Percentiles rank a stretch among this genome's conserved stretches.
Evolutionary conservation across 2,888 invertebrate genomes (phyloP).

Genomic region (Diloba caeruleocephala): DNA sequence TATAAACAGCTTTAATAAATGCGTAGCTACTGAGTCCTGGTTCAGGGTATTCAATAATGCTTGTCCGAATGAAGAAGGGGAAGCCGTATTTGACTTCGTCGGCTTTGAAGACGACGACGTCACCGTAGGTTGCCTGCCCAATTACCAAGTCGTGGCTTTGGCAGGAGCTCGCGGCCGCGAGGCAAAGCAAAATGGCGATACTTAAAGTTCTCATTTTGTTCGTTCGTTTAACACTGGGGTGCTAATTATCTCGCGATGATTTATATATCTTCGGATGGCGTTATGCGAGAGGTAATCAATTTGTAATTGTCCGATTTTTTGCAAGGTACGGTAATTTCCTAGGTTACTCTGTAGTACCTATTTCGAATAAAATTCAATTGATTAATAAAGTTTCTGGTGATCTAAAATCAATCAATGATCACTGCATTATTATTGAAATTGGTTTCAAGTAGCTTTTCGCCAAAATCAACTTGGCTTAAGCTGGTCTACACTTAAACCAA

Average conservation of each 20-base stretch:
- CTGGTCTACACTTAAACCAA: too few relatives aligned
- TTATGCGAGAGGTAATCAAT: conserved; percentile 63
- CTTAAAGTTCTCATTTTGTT: conserved; percentile 73
- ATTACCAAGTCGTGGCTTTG: conserved; percentile 79
- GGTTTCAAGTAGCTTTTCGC: too few relatives aligned
- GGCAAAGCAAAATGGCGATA: conserved; percentile 63
- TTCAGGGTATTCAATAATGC: conserved; percentile 75
- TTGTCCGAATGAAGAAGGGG: conserved; percentile 74
- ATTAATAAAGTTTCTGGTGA: too few relatives aligned
- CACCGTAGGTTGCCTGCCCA: conserved; percentile 77
- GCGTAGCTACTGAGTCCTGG: conserved; percentile 76
- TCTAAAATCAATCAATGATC: too few relatives aligned
- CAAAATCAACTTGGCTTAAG: too few relatives aligned
- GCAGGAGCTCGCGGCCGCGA: conserved; percentile 61
- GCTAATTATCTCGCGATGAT: conserved; percentile 69
- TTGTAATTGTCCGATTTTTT: not conserved
- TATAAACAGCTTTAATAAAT: conserved; percentile 72
- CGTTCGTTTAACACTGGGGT: conserved; percentile 78
- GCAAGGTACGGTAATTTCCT: too few relatives aligned
- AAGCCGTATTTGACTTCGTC: conserved; percentile 80
- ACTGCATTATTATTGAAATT: too few relatives aligned
- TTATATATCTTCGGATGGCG: conserved; percentile 72
- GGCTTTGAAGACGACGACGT: conserved; percentile 72
- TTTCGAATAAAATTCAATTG: too few relatives aligned
- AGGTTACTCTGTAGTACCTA: too few relatives aligned